Evolutionary conservation across 2,113 vertebrate genomes (phyloP).

Genomic region (Plecturocebus donacophilus): DNA sequence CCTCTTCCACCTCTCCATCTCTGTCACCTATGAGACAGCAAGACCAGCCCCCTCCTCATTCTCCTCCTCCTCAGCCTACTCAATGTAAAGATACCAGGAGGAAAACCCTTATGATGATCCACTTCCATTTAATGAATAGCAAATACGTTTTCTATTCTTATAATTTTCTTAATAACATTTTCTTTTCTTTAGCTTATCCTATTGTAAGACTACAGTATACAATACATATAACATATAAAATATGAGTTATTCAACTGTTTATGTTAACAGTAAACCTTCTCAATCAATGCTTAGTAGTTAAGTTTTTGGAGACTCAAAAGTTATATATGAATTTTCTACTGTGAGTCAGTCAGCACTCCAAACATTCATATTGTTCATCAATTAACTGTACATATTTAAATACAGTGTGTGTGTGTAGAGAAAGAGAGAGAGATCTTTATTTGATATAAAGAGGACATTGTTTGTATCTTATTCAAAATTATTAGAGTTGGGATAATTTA

Average conservation of each 20-base stretch:
- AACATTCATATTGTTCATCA: not conserved
- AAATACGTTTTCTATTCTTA: not conserved
- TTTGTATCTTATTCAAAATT: not conserved
- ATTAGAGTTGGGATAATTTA: not conserved
- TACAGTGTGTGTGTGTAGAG: not conserved
- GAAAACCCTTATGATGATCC: not conserved
- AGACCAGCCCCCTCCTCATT: not conserved
- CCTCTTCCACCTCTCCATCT: not conserved
- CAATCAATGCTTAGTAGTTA: not conserved
- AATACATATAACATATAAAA: not conserved
- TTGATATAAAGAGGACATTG: not conserved
- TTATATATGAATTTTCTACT: not conserved
- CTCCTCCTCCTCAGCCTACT: not conserved
- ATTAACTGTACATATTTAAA: not conserved
- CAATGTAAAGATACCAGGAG: fast-evolving
- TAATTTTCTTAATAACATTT: not conserved
- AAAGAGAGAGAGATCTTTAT: not conserved
- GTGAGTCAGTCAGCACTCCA: not conserved
- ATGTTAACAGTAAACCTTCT: not conserved
- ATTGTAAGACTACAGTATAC: too few species aligned
- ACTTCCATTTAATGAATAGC: not conserved
- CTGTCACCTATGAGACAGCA: not conserved
- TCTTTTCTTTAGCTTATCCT: not conserved
- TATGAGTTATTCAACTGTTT: not conserved
- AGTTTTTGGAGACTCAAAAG: not conserved